Evolutionary conservation across 2,888 invertebrate species (phyloP).

Genomic region (Drosophila dives): DNA sequence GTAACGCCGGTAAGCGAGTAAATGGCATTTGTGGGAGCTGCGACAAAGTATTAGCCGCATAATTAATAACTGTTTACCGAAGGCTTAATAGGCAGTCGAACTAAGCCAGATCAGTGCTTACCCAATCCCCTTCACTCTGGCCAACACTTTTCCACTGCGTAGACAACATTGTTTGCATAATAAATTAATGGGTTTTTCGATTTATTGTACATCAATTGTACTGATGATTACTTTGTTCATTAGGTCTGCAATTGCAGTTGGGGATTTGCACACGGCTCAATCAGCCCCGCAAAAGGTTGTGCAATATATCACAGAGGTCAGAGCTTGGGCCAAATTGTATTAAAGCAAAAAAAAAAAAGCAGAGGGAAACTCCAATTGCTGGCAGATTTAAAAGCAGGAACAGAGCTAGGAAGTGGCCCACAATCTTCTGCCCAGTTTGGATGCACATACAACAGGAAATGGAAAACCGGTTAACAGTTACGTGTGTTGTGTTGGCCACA

Average conservation of each 20-base stretch:
- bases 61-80: constrained; percentile 77
- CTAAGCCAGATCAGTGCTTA: constrained; percentile 44
- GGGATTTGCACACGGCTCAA: constrained; percentile 32
- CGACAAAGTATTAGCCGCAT: constrained; percentile 46
- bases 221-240: constrained; percentile 69
- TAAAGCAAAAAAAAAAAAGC: constrained; percentile 16
- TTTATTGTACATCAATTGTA: constrained; percentile 26
- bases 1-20: constrained; percentile 46
- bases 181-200: constrained; percentile 63
- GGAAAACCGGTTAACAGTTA: constrained; percentile 73
- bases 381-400: constrained; percentile 28
- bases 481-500: constrained; percentile 73
- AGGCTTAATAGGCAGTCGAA: constrained; percentile 61
- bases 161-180: constrained; percentile 65
- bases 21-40: constrained; percentile 60
- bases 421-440: constrained; percentile 71
- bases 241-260: constrained; percentile 60
- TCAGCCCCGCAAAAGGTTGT: constrained; percentile 53
- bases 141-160: constrained; percentile 6
- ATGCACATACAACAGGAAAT: constrained; percentile 78
- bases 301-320: constrained; percentile 51
- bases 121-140: not conserved
- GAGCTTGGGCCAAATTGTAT: constrained; percentile 40
- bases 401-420: constrained; percentile 52
- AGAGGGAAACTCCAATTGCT: constrained; percentile 43